A percentile compares a stretch with the other conserved stretches of the same genome.
Conservation (phyloP, 2,888 invertebrate species). For the Trachelus stipa region DNA sequence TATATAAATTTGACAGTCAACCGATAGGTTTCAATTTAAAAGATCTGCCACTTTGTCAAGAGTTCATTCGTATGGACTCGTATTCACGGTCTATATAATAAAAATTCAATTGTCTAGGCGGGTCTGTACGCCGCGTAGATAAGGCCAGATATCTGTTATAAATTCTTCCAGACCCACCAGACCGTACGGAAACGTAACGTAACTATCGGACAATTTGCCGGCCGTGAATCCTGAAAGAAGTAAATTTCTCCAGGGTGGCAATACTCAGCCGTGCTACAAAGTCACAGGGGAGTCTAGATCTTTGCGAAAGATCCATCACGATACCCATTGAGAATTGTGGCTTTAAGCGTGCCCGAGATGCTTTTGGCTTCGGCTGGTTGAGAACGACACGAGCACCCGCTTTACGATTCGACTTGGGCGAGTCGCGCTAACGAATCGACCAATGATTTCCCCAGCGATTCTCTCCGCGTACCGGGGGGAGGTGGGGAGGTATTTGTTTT, state of each 20-base stretch:
- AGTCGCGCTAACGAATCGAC: constrained; percentile 48
- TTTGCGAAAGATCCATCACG: background rate
- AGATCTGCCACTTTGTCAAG: background rate
- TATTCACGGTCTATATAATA: background rate
- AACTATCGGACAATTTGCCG: background rate
- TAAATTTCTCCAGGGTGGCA: background rate
- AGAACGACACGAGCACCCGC: background rate
- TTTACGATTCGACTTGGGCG: background rate
- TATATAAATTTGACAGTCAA: background rate
- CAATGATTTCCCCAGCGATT: constrained; percentile 59
- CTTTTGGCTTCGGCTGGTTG: background rate
- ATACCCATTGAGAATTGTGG: background rate
- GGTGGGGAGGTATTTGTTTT: constrained; percentile 44
- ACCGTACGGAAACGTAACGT: background rate
- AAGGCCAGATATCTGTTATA: background rate
- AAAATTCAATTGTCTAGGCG: background rate
- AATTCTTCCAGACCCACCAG: background rate
- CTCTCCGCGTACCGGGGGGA: background rate
- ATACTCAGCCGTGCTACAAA: background rate
- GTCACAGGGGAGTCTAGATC: background rate
- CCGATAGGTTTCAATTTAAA: background rate
- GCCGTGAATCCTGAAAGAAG: background rate
- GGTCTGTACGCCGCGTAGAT: background rate
- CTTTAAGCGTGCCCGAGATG: background rate
- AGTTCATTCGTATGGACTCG: background rate